Base-by-base conservation (phyloP, 1,140 invertebrate species). In the Brachionus paranguensis region DNA sequence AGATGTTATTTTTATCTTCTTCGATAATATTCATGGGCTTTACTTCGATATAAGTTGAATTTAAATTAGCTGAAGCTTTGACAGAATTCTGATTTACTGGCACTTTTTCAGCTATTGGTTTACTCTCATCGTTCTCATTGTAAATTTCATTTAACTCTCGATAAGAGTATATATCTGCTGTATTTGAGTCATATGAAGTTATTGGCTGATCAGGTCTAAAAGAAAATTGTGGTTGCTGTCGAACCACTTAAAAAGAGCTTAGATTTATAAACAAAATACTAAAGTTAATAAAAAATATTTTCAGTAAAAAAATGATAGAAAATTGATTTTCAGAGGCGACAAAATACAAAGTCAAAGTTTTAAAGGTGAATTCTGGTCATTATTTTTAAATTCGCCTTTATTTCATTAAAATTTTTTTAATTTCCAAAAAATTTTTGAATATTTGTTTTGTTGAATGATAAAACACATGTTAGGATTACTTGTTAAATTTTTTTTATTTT, bases 111-210 rank as follows among this genome's bases (percentile, higher is more conserved):
- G 12, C n/a, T 41, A 11, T 20, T 29, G 53, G 29, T 47, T 43
- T 45, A 6, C n/a, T 27, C 1, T 17, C 29, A 33, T 60, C 53
- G 27, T 55, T 43, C 43, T 81, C 78, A 27, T 64, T 27, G 60
- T 76, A 76, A 27, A 76, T 47, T 29, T 64, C 78, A 68, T 81
- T 81, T 11, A 60, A 24, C n/a, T 81, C 78, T 64, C 64, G 17
- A 27, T 81, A 81, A 2, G 78, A 81, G 12, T 81, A 81, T 14
- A 81, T 33, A 60, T 81, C 78, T n/a, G 43, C 33, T 29, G 78
- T 81, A 33, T 81, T 81, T 60, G 78, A 43, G 14, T 81, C 78
- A 14, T 81, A 81, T 29, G 78, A 55, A 8, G 76, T 41, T 14
- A 64, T 50, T 27, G 45, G 68, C 11, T 72, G 10, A 45, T n/a